phyloP scores from a whole-genome alignment of 2,797 vertebrate species.

The Mastacembelus armatus region DNA sequence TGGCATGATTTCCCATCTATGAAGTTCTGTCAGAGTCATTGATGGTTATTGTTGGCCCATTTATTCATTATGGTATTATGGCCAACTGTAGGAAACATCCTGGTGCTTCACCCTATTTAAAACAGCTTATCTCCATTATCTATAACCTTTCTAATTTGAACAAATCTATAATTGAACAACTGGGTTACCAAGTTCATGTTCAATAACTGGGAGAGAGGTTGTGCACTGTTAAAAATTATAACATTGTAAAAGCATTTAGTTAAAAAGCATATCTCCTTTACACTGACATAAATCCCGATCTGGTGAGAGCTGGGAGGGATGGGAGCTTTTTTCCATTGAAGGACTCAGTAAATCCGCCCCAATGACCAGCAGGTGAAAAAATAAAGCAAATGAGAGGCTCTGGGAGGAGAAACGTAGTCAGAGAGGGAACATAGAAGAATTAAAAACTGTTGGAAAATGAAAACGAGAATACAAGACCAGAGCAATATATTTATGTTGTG shows the following conservation, averaged over 20 bases:
- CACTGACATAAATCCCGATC: conserved; percentile 38
- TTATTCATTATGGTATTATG: no score
- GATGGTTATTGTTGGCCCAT: no score
- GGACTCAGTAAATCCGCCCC: conserved; percentile 64
- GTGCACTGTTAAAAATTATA: conserved; percentile 29
- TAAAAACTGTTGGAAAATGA: conserved; percentile 63
- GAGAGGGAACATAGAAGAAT: conserved; percentile 46
- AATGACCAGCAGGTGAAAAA: conserved; percentile 77
- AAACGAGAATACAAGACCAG: conserved; percentile 31
- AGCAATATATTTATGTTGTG: conserved; percentile 33
- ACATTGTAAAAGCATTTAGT: conserved; percentile 25
- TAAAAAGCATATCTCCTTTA: conserved; percentile 23
- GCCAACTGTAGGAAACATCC: no score
- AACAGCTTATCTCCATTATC: conserved; percentile 5
- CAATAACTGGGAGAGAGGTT: conserved; percentile 8
- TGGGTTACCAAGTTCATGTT: conserved; percentile 32
- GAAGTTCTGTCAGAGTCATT: no score
- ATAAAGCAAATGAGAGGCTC: conserved; percentile 64
- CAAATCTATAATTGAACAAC: conserved; percentile 2
- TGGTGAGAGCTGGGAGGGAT: conserved; percentile 11
- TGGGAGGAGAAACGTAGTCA: conserved; percentile 35
- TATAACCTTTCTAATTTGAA: conserved; percentile 18
- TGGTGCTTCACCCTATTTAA: no score
- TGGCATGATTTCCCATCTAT: no score
- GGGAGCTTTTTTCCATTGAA: conserved; percentile 30